Base-by-base conservation (phyloP, 2,113 vertebrate species). In the Barnardius zonarius region DNA sequence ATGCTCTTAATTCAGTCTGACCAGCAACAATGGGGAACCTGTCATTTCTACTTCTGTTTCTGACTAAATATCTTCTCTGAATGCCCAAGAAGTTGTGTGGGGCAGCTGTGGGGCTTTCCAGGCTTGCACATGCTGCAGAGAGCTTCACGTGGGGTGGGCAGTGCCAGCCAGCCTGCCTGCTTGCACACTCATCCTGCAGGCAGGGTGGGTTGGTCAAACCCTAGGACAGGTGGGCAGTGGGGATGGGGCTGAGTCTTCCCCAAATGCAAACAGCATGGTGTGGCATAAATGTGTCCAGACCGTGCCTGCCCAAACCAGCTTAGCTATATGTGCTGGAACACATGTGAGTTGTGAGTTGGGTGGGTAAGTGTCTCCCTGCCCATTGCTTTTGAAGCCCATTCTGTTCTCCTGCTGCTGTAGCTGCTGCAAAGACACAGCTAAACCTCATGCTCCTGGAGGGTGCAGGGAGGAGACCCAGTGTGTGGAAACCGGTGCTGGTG, bases 21-120 rank as follows among this genome's bases (percentile, higher is more conserved):
- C 0, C 4, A 51, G 17, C 33, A 28, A 4, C 0, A 0, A 8
- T 17, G 24, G 63, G 17, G 9, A 59, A 28, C 37, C 22, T 28
- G 20, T 30, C 17, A 35, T 24, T 70, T 75, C 49, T 62, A 5
- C 16, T 63, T 74, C 12, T 33, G 6, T 30, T 67, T 85, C 55
- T 69, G 19, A 64, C 13, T n/a, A 39, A 49, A 5, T 46, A 19
- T 7, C 41, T 69, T 44, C 41, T 44, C 27, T 7, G 67, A 74
- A 69, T 30, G 23, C 33, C 54, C 18, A 35, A 55, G 61, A 67
- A 67, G 41, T 44, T 37, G 28, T 33, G 46, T 24, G 59, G n/a
- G 59, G 44, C 44, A 61, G 20, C 44, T 73, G 51, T 20, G n/a
- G 41, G 52, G 39, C 46, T 79, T 66, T 52, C 33, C 18, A 33